A percentile compares a stretch with the other conserved stretches of the same genome.
Conservation (phyloP, 2,113 vertebrate genomes). For the Alectura lathami region DNA sequence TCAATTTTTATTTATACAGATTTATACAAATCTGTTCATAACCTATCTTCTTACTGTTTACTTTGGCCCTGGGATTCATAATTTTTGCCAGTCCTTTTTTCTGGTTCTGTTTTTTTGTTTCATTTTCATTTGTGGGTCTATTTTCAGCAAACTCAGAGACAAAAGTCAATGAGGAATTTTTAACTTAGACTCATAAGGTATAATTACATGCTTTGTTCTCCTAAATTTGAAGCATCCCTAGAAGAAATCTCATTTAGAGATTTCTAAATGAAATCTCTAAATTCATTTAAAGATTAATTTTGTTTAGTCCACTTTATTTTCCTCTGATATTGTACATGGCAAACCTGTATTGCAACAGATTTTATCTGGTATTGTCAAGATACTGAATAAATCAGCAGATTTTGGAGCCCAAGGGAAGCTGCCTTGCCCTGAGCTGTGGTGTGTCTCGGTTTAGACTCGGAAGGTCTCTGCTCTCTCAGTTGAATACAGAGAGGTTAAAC, state of each 20-base stretch:
- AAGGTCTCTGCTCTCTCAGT: background rate
- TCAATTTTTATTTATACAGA: background rate
- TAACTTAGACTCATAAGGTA: background rate
- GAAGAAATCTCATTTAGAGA: too few relatives aligned
- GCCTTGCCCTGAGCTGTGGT: background rate
- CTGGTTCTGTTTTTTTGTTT: background rate
- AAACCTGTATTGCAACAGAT: background rate
- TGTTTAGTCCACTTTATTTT: background rate
- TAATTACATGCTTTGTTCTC: background rate
- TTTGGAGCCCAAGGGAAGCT: background rate
- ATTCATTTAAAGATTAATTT: background rate
- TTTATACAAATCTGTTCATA: background rate
- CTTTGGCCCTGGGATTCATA: background rate
- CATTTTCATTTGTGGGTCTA: accelerated
- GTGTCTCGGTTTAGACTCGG: background rate
- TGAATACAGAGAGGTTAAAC: background rate
- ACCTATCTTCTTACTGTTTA: background rate
- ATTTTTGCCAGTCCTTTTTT: background rate
- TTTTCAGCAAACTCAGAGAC: background rate
- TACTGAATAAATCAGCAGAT: background rate
- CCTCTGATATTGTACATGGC: background rate
- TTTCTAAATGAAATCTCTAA: too few relatives aligned
- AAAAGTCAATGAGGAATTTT: background rate
- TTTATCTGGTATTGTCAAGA: background rate
- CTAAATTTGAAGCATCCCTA: background rate